These are phyloP conservation scores for Pachymerium ferrugineum DNA, from an alignment of 2,888 invertebrate genomes.

Conservation along the genomic window DNA sequence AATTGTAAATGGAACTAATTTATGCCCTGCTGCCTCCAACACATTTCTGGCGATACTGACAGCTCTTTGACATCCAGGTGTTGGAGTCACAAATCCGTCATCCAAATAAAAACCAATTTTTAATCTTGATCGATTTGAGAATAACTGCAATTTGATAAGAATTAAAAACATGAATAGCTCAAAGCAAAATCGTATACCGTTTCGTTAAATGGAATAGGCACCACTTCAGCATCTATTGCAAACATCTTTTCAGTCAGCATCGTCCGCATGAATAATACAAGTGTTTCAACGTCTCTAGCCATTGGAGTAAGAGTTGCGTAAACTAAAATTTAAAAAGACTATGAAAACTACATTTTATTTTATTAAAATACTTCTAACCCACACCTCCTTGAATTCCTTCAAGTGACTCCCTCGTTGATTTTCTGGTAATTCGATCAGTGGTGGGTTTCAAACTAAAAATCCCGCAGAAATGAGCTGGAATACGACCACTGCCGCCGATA, in stretches of 20 bases:
- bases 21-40: constrained; percentile 42
- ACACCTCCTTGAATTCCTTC: constrained; percentile 31
- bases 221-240: constrained; percentile 41
- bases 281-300: constrained; percentile 43
- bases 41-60: constrained; percentile 41
- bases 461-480: constrained; percentile 52
- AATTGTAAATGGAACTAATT: constrained; percentile 39
- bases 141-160: background rate
- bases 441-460: constrained; percentile 50
- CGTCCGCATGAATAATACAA: constrained; percentile 41
- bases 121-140: constrained; percentile 36
- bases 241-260: constrained; percentile 39
- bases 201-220: constrained; percentile 44
- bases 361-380: background rate
- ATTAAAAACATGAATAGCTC: background rate
- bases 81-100: constrained; percentile 45
- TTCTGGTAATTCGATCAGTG: constrained; percentile 43
- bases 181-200: constrained; percentile 40
- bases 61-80: constrained; percentile 45
- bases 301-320: constrained; percentile 44
- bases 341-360: too few relatives aligned
- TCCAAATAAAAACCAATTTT: constrained; percentile 46
- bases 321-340: constrained; percentile 39
- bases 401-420: constrained; percentile 30
- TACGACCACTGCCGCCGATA: constrained; percentile 51